A percentile compares a stretch with the other conserved stretches of the same genome.
phyloP scores from a whole-genome alignment of 2,797 vertebrate genomes.

The Ataeniobius toweri region DNA sequence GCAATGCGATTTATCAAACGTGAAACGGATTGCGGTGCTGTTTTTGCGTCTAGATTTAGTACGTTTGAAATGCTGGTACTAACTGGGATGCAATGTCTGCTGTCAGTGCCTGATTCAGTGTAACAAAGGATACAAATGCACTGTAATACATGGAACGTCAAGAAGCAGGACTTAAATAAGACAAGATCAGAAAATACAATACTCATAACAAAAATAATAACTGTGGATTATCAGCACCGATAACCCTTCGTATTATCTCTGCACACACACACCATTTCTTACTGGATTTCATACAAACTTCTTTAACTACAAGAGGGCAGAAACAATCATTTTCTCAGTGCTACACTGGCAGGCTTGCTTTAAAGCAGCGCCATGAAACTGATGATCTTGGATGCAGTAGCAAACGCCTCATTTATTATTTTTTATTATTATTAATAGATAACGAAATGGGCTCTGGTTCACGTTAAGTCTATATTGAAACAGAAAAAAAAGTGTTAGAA shows the following conservation, averaged over 20 bases:
- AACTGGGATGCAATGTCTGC: too few relatives aligned
- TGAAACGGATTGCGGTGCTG: too few relatives aligned
- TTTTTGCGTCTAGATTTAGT: too few relatives aligned
- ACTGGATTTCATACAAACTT: background rate
- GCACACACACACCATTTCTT: background rate
- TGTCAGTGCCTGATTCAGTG: background rate
- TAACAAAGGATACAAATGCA: background rate
- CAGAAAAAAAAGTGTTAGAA: background rate
- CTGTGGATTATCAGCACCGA: slow-evolving; percentile 1
- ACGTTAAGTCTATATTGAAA: background rate
- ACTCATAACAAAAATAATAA: background rate
- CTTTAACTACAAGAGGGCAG: background rate
- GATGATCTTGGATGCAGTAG: background rate
- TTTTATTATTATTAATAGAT: slow-evolving; percentile 4
- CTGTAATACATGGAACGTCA: background rate
- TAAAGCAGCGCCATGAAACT: background rate
- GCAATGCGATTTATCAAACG: too few relatives aligned
- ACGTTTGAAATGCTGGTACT: too few relatives aligned
- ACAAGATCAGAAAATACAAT: background rate
- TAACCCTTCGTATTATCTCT: background rate
- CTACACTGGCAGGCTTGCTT: background rate
- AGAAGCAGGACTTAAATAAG: background rate
- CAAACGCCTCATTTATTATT: background rate
- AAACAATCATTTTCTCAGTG: background rate
- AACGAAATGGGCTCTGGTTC: background rate